Base-by-base conservation (phyloP, 2,797 vertebrate species). In the Hybognathus amarus region DNA sequence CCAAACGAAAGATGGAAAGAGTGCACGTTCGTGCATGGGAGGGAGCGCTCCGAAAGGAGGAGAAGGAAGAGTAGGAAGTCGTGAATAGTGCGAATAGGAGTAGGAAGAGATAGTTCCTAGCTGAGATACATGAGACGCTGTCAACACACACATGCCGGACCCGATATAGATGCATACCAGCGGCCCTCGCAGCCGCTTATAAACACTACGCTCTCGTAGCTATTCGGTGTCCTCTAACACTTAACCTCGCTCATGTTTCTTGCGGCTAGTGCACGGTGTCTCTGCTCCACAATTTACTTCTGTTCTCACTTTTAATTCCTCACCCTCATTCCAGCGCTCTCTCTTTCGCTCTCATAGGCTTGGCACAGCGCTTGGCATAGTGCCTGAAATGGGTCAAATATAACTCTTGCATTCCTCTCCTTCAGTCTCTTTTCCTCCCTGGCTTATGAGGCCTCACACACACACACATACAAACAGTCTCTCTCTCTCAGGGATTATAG, bases 81-180 rank as follows among this genome's bases (percentile, higher is more conserved):
- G 75, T 5, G 80, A 81, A 6, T 33, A 70, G 88, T 92, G 92
- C 89, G 92, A 93, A 87, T 85, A 84, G 88, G 89, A 92, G 89
- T 68, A 93, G 92, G 91, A 93, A 94, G 91, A 92, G 91, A 87
- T 86, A 92, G 91, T 92, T 93, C 92, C 92, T 87, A 90, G 86
- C 71, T 89, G 90, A 91, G 90, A 91, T 88, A 89, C 84, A 52
- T 85, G 88, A 88, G 83, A 91, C 86, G 61, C 89, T 89, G 90
- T 93, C 90, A 90, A 91, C 91, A 88, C 86, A 84, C 75, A 75
- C 89, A 91, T 89, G 87, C 90, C 52, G 86, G 85, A 81, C 91
- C 90, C 88, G 63, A 89, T 91, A 92, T 92, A 93, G 92, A 91
- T 86, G 77, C 93, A 93, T 93, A 91, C 85, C 89, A 90, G 83